Percentiles rank a stretch among this genome's conserved stretches.
Evolutionary conservation across 2,888 invertebrate species (phyloP).

Genomic region (Ferrisia virgata): DNA sequence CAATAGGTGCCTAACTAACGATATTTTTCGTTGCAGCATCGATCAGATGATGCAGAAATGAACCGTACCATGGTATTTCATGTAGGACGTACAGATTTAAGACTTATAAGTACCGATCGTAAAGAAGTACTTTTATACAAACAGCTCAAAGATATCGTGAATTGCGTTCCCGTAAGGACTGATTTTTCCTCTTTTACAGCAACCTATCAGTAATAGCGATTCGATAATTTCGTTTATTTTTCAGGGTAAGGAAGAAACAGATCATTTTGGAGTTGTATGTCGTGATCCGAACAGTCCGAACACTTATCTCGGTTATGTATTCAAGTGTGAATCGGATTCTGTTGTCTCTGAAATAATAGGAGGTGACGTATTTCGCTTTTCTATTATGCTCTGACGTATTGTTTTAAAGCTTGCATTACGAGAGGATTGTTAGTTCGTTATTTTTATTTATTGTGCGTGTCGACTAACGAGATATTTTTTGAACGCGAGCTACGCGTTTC

Average conservation of each 20-base stretch:
- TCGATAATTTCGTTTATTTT: conserved; percentile 47
- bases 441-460: conserved; percentile 10
- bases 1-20: background rate
- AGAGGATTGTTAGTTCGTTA: conserved; percentile 17
- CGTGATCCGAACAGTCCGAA: conserved; percentile 62
- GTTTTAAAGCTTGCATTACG: conserved; percentile 15
- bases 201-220: no score
- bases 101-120: conserved; percentile 87
- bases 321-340: conserved; percentile 82
- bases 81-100: conserved; percentile 80
- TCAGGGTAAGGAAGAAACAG: conserved; percentile 72
- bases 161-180: conserved; percentile 68
- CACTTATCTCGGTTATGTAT: conserved; percentile 79
- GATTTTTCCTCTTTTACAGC: conserved; percentile 1
- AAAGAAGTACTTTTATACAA: conserved; percentile 86
- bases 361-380: conserved; percentile 44
- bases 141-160: conserved; percentile 82
- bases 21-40: background rate
- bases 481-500: background rate
- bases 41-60: conserved; percentile 60
- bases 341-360: conserved; percentile 76
- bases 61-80: conserved; percentile 92
- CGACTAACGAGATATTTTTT: background rate
- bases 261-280: conserved; percentile 92
- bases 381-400: conserved; percentile 8